These are phyloP conservation scores for Aphidius gifuensis DNA, from an alignment of 1,140 invertebrate species.

Conservation along the genomic window DNA sequence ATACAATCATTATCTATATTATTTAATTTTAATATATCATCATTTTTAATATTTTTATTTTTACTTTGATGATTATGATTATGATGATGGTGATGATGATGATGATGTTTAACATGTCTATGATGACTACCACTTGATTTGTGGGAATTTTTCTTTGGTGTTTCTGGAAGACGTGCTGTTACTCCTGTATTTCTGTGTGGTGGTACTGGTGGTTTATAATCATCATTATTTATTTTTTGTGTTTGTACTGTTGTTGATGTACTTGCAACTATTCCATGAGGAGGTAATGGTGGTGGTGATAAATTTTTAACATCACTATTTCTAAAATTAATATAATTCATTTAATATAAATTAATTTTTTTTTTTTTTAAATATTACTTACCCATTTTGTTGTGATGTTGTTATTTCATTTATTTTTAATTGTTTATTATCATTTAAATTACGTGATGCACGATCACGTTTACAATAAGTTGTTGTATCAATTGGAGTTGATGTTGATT, in stretches of 20 bases:
- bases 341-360: background rate
- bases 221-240: constrained; percentile 54
- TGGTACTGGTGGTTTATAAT: constrained; percentile 81
- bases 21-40: constrained; percentile 9
- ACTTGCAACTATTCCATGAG: constrained; percentile 49
- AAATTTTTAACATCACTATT: constrained; percentile 36
- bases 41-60: constrained; percentile 11
- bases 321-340: constrained; percentile 29
- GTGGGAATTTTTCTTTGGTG: constrained; percentile 50
- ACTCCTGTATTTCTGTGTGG: constrained; percentile 75
- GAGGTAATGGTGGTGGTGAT: constrained; percentile 58
- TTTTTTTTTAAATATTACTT: constrained; percentile 26
- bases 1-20: constrained; percentile 22
- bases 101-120: constrained; percentile 31
- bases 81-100: constrained; percentile 32
- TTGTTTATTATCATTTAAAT: constrained; percentile 32
- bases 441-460: constrained; percentile 54
- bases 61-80: constrained; percentile 27
- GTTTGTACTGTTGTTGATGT: constrained; percentile 29
- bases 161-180: constrained; percentile 41
- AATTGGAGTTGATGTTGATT: constrained; percentile 50
- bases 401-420: constrained; percentile 35
- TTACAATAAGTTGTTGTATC: constrained; percentile 74
- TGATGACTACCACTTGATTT: constrained; percentile 43
- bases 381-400: constrained; percentile 43